Evolutionary conservation across 2,888 invertebrate species (phyloP).

Genomic region (Diadegma fenestrale): DNA sequence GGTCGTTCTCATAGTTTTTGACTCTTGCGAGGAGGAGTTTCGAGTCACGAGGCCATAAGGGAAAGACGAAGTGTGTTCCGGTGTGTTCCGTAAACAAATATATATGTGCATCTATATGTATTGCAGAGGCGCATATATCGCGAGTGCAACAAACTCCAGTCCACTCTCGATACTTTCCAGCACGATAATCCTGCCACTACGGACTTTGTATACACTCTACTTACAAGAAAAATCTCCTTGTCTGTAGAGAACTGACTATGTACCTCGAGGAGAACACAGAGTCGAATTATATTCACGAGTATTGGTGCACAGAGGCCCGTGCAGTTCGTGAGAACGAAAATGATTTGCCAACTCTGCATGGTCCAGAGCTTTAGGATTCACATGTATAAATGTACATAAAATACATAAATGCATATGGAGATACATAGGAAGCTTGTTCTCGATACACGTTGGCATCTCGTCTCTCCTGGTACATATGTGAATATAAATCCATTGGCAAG

Average conservation of each 20-base stretch:
- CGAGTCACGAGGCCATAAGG: conserved; percentile 51
- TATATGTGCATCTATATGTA: not conserved
- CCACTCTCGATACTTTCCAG: conserved; percentile 38
- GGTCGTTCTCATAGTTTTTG: conserved; percentile 2
- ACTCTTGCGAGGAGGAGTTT: conserved; percentile 29
- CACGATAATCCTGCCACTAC: conserved; percentile 50
- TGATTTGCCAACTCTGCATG: conserved; percentile 63
- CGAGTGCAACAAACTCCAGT: conserved; percentile 55
- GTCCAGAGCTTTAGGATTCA: conserved; percentile 38
- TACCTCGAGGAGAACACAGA: not conserved
- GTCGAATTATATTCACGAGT: not conserved
- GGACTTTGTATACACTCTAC: conserved; percentile 27
- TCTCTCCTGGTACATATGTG: not conserved
- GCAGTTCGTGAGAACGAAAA: conserved; percentile 68
- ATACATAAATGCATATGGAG: conserved; percentile 57
- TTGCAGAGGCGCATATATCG: conserved; percentile 15
- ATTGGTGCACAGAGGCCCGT: conserved; percentile 20
- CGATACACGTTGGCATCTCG: conserved; percentile 4
- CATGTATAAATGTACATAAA: conserved; percentile 23
- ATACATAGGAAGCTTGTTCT: conserved; percentile 20
- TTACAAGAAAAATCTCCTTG: conserved; percentile 4
- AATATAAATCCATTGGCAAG: conserved; percentile 5
- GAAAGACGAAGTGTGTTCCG: conserved; percentile 28
- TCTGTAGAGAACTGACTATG: not conserved
- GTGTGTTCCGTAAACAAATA: conserved; percentile 38